Base-by-base conservation (phyloP, 2,888 invertebrate species). In the Autographa gamma region DNA sequence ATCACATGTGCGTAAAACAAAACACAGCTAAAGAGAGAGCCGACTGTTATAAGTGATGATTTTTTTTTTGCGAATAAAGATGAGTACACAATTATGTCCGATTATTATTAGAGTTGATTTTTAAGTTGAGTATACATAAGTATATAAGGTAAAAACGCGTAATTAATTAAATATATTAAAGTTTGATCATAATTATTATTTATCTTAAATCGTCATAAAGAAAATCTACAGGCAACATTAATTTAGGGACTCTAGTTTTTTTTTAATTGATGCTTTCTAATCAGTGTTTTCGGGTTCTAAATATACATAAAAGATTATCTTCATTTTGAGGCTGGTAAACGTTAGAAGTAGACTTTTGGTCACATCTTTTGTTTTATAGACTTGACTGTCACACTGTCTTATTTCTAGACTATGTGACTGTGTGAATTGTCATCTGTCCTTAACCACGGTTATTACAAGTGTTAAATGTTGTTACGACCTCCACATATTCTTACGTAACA, bases 21-120 rank as follows among this genome's bases (percentile, higher is more conserved):
- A 79, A 77, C 63, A 76, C 59, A 11, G 56, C 19, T 9, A 71
- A 67, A 72, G 80, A 77, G 80, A 77, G 77, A 80, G 80, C 52
- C 9, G 43, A 58, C 41, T 32, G 56, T 54, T 32, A 63, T 18
- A 43, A 41, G 13, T 72, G 60, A 65, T 67, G 65, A 58, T 71
- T 71, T 76, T 71, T 76, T 71, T 48, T 80, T 67, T 41, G 48
- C 67, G 52, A 71, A 71, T 71, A 60, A 14, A 59, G n/a, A 52
- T 34, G 19, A 48, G 48, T n/a, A 64, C 64, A 71, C 76, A 70
- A 52, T 70, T 11, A 11, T 38, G 38, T 11, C 38, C 43, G 43
- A 43, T 5, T 48, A 48, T 48, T 48, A 48, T 6, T 43, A 48
- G 48, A n/a, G 16, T n/a, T n/a, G 43, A 16, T 14, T 16, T 38